These are phyloP conservation scores for Anticlea derivata DNA, from an alignment of 2,888 invertebrate genomes.

Conservation along the genomic window DNA sequence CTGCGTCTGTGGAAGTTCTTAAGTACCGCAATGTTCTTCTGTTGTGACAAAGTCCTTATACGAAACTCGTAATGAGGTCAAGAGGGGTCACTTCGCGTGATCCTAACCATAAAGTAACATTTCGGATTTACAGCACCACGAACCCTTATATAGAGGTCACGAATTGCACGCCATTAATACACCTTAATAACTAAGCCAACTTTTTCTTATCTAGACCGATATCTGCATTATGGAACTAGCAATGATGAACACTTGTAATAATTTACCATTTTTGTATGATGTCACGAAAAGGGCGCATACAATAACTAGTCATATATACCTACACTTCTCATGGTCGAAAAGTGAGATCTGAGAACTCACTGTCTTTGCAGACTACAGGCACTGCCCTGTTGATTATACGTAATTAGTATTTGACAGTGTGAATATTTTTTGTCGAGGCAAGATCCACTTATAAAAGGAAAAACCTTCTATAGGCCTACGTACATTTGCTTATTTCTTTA, in stretches of 20 bases:
- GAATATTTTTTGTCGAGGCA: too few species aligned
- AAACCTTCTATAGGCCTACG: too few species aligned
- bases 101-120: constrained; percentile 68
- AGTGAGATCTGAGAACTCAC: too few species aligned
- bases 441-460: too few species aligned
- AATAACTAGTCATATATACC: too few species aligned
- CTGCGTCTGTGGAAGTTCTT: not conserved
- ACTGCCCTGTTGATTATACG: too few species aligned
- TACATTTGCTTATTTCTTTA: too few species aligned
- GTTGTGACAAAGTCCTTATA: constrained; percentile 16
- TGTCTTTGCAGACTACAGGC: too few species aligned
- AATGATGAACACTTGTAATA: not conserved
- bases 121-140: constrained; percentile 68
- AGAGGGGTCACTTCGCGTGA: constrained; percentile 74
- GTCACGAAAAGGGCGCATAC: too few species aligned
- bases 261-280: too few species aligned
- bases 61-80: constrained; percentile 58
- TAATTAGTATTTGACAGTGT: too few species aligned
- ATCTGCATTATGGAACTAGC: constrained; percentile 32
- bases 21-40: not conserved
- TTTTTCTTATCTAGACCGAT: constrained; percentile 21
- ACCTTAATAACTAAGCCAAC: constrained; percentile 62
- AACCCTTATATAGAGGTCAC: constrained; percentile 68
- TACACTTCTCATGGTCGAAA: too few species aligned
- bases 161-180: constrained; percentile 70